These are phyloP conservation scores for Rhyacophila evoluta DNA, from an alignment of 2,888 invertebrate genomes.

Conservation along the genomic window DNA sequence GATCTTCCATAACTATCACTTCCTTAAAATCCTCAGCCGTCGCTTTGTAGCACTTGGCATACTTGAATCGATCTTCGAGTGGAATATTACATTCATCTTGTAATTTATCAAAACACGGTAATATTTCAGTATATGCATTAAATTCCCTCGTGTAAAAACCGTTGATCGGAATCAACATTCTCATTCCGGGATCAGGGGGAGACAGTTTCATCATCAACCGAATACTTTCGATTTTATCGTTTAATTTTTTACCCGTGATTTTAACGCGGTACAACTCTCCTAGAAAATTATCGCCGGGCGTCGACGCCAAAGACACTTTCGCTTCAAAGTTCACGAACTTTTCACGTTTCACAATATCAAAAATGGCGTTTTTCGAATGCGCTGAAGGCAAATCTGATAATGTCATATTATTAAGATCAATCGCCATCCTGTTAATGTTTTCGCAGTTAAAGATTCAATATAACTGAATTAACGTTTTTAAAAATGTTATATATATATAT, in stretches of 20 bases:
- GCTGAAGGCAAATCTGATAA: not conserved
- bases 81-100: slow-evolving; percentile 50
- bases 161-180: slow-evolving; percentile 28
- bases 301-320: not conserved
- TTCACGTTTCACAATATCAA: slow-evolving; percentile 17
- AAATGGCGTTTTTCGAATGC: slow-evolving; percentile 27
- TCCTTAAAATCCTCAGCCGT: slow-evolving; percentile 28
- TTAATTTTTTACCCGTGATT: slow-evolving; percentile 28
- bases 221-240: slow-evolving; percentile 4
- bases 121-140: slow-evolving; percentile 30
- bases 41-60: slow-evolving; percentile 30
- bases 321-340: not conserved
- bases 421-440: not conserved
- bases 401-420: not conserved
- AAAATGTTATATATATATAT: not conserved
- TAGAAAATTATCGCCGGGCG: slow-evolving; percentile 42
- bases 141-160: slow-evolving; percentile 35
- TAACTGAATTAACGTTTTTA: not conserved
- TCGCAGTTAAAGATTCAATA: not conserved
- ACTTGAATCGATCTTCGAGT: slow-evolving; percentile 40
- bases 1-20: slow-evolving; percentile 44
- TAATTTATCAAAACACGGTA: slow-evolving; percentile 38
- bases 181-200: not conserved
- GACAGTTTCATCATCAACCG: slow-evolving; percentile 35
- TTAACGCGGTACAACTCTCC: slow-evolving; percentile 37